Conservation (phyloP, 2,113 vertebrate genomes). For the Psilopsiagon aymara region DNA sequence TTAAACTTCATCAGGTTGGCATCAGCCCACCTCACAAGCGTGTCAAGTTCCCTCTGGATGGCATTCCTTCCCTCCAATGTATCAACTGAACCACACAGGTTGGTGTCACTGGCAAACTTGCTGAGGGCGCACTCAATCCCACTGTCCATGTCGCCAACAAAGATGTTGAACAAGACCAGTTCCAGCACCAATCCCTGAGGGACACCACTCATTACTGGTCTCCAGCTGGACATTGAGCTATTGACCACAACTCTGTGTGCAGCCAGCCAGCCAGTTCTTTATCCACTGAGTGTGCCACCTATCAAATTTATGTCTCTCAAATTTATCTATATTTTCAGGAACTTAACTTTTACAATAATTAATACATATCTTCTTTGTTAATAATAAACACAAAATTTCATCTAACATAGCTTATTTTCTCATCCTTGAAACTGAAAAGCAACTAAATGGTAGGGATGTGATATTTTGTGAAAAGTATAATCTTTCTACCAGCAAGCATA, state of each 20-base stretch:
- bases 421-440: background rate
- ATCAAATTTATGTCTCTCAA: background rate
- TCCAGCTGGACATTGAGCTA: too few species aligned
- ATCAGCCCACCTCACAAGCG: too few species aligned
- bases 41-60: too few species aligned
- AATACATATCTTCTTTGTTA: background rate
- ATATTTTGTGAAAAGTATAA: background rate
- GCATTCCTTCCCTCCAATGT: too few species aligned
- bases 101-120: too few species aligned
- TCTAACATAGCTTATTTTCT: background rate
- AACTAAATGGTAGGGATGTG: background rate
- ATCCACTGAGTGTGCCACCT: background rate
- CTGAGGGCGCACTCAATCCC: too few species aligned
- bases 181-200: too few species aligned
- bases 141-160: too few species aligned
- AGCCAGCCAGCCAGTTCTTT: background rate
- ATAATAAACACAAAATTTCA: background rate
- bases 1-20: too few species aligned
- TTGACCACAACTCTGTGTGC: background rate
- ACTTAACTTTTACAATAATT: background rate
- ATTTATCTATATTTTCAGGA: background rate
- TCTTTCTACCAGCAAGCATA: background rate
- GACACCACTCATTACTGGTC: too few species aligned
- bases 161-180: too few species aligned
- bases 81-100: too few species aligned